Conservation (phyloP, 2,888 invertebrate genomes). For the Theodoxus fluviatilis region DNA sequence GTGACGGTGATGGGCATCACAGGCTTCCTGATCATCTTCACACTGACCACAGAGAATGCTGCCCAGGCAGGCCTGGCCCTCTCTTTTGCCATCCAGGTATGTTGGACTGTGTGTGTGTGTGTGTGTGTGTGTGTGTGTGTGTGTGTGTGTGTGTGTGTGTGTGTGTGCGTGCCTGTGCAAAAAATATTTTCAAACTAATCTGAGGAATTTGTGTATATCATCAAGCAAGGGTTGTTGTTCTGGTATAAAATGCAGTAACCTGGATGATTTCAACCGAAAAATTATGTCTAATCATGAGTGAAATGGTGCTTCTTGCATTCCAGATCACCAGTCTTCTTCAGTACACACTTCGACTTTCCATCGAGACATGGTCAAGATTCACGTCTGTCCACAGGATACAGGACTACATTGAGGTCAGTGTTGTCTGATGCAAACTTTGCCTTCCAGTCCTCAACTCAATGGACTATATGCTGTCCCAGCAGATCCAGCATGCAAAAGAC, state of each 20-base stretch:
- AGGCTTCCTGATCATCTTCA: slow-evolving; percentile 48
- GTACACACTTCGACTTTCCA: slow-evolving; percentile 55
- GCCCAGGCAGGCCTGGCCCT: slow-evolving; percentile 74
- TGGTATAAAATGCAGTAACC: no score
- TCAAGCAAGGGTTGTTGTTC: no score
- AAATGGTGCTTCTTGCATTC: neutral
- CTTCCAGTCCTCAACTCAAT: neutral
- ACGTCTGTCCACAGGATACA: slow-evolving; percentile 66
- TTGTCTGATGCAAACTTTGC: neutral
- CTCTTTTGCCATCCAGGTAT: slow-evolving; percentile 70
- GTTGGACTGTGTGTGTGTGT: neutral
- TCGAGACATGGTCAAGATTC: slow-evolving; percentile 64
- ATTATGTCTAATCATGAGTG: neutral
- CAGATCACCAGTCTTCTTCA: slow-evolving; percentile 65
- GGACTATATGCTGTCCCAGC: no score
- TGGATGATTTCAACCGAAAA: neutral
- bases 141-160: no score
- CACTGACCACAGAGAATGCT: slow-evolving; percentile 57
- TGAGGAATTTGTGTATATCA: neutral
- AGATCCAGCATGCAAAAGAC: no score
- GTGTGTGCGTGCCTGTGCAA: no score
- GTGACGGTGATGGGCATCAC: slow-evolving; percentile 43
- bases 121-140: neutral
- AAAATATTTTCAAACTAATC: neutral
- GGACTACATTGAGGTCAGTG: slow-evolving; percentile 64